phyloP scores from a whole-genome alignment of 2,797 vertebrate species.

The Pachyuromys duprasi region DNA sequence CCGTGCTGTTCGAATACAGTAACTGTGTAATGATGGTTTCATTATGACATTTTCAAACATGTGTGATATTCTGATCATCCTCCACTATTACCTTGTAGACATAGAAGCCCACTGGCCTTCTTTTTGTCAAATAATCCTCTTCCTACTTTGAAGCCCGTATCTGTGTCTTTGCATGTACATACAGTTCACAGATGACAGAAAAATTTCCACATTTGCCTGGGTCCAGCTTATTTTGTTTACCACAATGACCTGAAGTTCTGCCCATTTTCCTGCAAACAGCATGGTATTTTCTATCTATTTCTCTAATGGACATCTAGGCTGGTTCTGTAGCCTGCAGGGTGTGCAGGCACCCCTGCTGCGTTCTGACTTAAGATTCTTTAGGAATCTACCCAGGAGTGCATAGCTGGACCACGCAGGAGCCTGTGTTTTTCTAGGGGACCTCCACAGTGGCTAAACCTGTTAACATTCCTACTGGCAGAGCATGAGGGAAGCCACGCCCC shows the following conservation, averaged over 20 bases:
- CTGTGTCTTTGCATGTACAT: neutral
- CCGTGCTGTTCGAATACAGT: neutral
- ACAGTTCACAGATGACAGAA: neutral
- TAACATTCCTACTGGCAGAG: neutral
- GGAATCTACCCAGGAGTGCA: neutral
- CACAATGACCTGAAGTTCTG: neutral
- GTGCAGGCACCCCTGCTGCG: neutral
- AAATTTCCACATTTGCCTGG: neutral
- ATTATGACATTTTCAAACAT: neutral
- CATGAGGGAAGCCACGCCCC: neutral
- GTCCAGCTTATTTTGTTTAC: neutral
- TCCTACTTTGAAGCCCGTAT: neutral
- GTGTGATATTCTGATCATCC: neutral
- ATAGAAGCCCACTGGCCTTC: too few relatives aligned
- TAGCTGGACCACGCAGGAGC: too few relatives aligned
- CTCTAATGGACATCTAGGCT: neutral
- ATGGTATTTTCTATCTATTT: neutral
- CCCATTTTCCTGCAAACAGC: neutral
- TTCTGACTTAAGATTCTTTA: neutral
- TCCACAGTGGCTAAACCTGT: neutral
- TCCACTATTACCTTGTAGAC: too few relatives aligned
- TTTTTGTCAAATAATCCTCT: neutral
- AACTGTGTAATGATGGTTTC: neutral
- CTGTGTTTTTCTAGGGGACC: neutral
- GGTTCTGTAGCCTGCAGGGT: neutral